A percentile compares a stretch with the other conserved stretches of the same genome.
Conservation (phyloP, 2,888 invertebrate species). For the Tyria jacobaeae region DNA sequence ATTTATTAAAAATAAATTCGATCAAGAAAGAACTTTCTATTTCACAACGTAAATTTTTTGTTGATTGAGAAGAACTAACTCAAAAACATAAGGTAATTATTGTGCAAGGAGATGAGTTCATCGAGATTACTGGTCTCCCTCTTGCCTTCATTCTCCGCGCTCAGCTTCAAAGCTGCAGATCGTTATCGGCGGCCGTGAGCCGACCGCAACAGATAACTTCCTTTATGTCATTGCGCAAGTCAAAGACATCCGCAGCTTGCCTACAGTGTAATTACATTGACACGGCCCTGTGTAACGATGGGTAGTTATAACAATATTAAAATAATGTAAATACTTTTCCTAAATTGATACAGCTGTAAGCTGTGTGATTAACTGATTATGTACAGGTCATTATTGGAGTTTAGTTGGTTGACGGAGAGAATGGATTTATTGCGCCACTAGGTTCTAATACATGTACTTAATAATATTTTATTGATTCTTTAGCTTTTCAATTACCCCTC, state of each 20-base stretch:
- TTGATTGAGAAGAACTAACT: conserved; percentile 8
- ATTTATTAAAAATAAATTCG: conserved; percentile 9
- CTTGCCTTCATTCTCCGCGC: not conserved
- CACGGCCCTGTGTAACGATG: too few species aligned
- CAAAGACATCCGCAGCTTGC: not conserved
- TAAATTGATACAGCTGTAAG: too few species aligned
- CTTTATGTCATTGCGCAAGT: conserved; percentile 9
- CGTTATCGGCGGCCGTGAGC: conserved; percentile 17
- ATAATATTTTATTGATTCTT: too few species aligned
- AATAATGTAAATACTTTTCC: too few species aligned
- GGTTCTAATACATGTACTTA: too few species aligned
- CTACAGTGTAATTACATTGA: too few species aligned
- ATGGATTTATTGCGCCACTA: too few species aligned
- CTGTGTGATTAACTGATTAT: too few species aligned
- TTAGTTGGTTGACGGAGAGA: too few species aligned
- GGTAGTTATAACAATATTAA: too few species aligned
- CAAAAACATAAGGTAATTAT: conserved; percentile 13
- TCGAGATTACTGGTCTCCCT: conserved; percentile 1
- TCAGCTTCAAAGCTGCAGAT: not conserved
- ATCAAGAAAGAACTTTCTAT: conserved; percentile 27
- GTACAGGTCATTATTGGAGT: too few species aligned
- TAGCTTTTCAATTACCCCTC: too few species aligned
- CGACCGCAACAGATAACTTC: conserved; percentile 14
- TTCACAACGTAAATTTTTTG: conserved; percentile 17
- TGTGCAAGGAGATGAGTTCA: conserved; percentile 14